Evolutionary conservation across 2,113 vertebrate genomes (phyloP), one percentile per base, ranked within the genome.

Genomic region (Pachycephala philippinensis): DNA sequence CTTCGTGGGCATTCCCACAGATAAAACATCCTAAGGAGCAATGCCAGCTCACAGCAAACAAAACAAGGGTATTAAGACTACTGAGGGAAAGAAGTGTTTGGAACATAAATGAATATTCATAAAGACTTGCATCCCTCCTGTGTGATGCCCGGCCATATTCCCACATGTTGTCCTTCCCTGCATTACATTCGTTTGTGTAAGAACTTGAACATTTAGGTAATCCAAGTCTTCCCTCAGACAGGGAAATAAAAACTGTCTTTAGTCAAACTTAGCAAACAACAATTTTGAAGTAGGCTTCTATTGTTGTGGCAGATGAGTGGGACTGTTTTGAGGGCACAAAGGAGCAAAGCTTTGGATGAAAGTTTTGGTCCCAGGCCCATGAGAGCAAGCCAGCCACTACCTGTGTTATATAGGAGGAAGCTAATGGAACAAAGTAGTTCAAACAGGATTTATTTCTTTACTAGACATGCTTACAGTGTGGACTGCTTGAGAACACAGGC

Each of bases 401-500:
- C 8, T 15, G 5, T 64, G 63, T 23, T 42, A 50, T 72, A 5
- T 28, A 37, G 31, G 40, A 92, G 54, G 42, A 90, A 85, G 45
- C 11, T 61, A 42, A 84, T 75, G 9, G 13, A 70, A 63, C 33
- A 59, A 56, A 72, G 37, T 42, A 45, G 45, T 76, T 81, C 15
- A 44, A 45, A 75, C 28, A 69, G n/a, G 37, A 74, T 64, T 70
- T 30, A 44, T 70, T 72, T 39, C 15, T 33, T 50, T 93, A 65
- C 63, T 84, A 23, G 53, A 74, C 54, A 22, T 83, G 19, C 74
- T 84, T 88, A 18, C 30, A 49, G 57, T 15, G 24, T 88, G 45
- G n/a, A 52, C 37, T 90, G 56, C 64, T 89, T 65, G 60, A 65
- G 65, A 94, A 69, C 84, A 87, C 61, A 91, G 45, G 50, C 77